These are phyloP conservation scores for Dorcus parallelipipedus DNA, from an alignment of 2,888 invertebrate genomes.

Conservation along the genomic window DNA sequence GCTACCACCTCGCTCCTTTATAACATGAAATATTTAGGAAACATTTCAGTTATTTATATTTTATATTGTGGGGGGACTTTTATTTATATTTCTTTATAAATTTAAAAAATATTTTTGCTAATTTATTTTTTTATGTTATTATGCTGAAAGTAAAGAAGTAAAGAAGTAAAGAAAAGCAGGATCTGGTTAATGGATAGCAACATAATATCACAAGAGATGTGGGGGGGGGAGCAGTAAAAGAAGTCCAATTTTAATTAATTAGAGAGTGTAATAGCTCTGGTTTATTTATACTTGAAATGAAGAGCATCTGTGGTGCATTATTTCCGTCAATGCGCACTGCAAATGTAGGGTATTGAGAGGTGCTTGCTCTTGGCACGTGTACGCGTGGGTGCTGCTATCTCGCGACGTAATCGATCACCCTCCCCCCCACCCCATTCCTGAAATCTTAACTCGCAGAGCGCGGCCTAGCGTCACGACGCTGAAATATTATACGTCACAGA, in stretches of 20 bases:
- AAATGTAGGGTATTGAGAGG: conserved; percentile 33
- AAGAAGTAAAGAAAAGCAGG: too few species aligned
- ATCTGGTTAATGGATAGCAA: too few species aligned
- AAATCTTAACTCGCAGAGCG: conserved; percentile 7
- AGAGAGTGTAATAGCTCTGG: conserved; percentile 10
- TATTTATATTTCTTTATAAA: too few species aligned
- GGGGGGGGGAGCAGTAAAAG: too few species aligned
- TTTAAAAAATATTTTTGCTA: too few species aligned
- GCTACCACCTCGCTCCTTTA: too few species aligned
- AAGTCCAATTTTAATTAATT: not conserved
- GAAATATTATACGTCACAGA: not conserved
- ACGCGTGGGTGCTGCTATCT: conserved; percentile 30
- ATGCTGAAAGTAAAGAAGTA: too few species aligned
- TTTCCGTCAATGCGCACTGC: conserved; percentile 36
- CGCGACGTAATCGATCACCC: conserved; percentile 24
- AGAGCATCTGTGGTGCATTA: conserved; percentile 21
- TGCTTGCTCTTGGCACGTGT: conserved; percentile 33
- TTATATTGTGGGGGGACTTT: too few species aligned
- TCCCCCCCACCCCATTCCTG: conserved; percentile 9
- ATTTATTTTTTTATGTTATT: too few species aligned
- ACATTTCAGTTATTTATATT: too few species aligned
- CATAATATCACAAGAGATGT: too few species aligned
- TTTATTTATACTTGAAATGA: conserved; percentile 16
- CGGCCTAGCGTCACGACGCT: conserved; percentile 31
- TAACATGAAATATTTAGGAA: too few species aligned